These are phyloP conservation scores for Vulpes lagopus DNA, from an alignment of 2,113 vertebrate genomes.

Conservation along the genomic window DNA sequence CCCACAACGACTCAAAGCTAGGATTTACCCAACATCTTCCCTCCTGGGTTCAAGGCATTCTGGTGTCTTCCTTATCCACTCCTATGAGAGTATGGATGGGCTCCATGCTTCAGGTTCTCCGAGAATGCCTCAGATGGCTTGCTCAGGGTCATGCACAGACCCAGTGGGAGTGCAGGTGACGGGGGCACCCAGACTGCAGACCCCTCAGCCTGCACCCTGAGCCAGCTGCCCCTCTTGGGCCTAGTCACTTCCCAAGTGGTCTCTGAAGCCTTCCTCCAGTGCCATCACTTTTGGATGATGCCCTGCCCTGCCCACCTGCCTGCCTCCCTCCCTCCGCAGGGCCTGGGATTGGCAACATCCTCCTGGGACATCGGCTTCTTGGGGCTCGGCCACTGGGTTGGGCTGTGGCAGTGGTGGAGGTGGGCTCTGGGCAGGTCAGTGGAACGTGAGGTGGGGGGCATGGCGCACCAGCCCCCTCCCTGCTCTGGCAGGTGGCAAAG, in stretches of 20 bases:
- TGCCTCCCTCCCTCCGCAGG: rapidly evolving
- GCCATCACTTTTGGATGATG: neutral
- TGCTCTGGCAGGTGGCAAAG: neutral
- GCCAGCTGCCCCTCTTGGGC: neutral
- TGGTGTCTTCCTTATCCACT: neutral
- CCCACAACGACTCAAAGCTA: neutral
- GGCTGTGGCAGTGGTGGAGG: neutral
- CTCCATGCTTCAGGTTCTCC: rapidly evolving
- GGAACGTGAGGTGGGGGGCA: neutral
- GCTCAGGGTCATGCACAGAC: neutral
- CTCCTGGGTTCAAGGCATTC: neutral
- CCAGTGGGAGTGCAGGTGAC: too few relatives aligned
- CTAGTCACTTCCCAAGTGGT: rapidly evolving
- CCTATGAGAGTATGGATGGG: neutral
- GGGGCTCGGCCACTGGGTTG: neutral
- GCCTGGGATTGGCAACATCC: neutral
- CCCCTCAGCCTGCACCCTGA: neutral
- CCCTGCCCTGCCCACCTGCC: too few relatives aligned
- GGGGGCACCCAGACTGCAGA: neutral
- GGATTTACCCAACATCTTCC: neutral
- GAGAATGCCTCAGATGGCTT: neutral
- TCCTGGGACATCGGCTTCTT: rapidly evolving
- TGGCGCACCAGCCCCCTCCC: neutral
- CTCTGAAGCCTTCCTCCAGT: neutral
- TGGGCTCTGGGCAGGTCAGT: neutral